Evolutionary conservation across 1,140 invertebrate species (phyloP), one percentile per base, ranked within the genome.

Genomic region (Lanistes nyassanus): DNA sequence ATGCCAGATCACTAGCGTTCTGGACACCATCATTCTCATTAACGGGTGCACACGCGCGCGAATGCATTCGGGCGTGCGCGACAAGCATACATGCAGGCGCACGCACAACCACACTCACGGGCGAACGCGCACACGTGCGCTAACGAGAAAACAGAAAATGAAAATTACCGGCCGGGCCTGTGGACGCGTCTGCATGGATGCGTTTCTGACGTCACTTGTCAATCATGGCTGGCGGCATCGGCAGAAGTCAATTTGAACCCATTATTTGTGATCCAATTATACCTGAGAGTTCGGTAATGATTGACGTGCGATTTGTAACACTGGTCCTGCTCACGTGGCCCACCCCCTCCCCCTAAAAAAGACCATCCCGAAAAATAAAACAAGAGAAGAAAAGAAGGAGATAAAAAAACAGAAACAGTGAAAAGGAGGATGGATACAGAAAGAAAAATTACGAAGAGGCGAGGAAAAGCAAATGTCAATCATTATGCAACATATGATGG

Each of bases 11-110:
- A n/a, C 39, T 42, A 16, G 36, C 66, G 34, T 7, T 34, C 62
- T 21, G 34, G 16, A 37, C 56, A 72, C 70, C 39, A 72, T 72
- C 70, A 72, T 72, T 72, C 70, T 72, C 70, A 62, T 62, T 72
- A 72, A 62, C 56, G 70, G 56, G 55, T 29, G 70, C 60, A 55
- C 70, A 72, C 70, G 70, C 70, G 70, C 56, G 55, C 70, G 37
- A 36, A 58, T 31, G 53, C 70, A 37, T 37, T 42, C 70, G 60
- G 42, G 70, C 70, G 60, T 72, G 56, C 53, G n/a, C 51, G 39
- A 72, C 70, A 72, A 58, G 70, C 70, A 72, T 60, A 72, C 70
- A 72, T 72, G 70, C 56, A 72, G 53, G 70, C 70, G 29, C 70
- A 72, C 70, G 70, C 70, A 72, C 70, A 34, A 56, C 23, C 70